A percentile compares a stretch with the other conserved stretches of the same genome.
Conservation (phyloP, 2,113 vertebrate species). For the Aramus guarauna region DNA sequence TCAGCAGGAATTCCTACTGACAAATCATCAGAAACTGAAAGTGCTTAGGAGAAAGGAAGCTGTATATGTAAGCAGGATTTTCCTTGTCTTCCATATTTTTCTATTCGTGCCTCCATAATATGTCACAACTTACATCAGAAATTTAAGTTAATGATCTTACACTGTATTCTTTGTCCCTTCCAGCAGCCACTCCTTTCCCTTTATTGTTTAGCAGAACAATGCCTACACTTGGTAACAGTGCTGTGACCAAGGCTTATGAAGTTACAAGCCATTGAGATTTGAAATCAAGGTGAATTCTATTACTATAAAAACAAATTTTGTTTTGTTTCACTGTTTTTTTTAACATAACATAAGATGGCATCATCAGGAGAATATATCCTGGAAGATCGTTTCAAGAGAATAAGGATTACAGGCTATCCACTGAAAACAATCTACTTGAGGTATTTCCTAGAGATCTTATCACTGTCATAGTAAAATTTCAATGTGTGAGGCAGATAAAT, state of each 20-base stretch:
- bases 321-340: neutral
- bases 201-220: neutral
- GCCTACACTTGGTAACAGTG: neutral
- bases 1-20: neutral
- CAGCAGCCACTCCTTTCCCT: neutral
- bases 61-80: neutral
- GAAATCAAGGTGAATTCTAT: neutral
- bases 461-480: conserved; percentile 26
- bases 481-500: conserved; percentile 47
- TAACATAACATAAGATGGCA: neutral
- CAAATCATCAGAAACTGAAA: neutral
- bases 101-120: neutral
- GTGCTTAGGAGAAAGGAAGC: neutral
- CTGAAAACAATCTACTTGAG: neutral
- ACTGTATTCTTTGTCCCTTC: neutral
- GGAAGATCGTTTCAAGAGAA: neutral
- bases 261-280: neutral
- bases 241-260: neutral
- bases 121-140: neutral
- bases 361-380: neutral
- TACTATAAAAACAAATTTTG: neutral
- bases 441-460: neutral
- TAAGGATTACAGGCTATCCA: neutral
- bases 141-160: neutral
- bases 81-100: neutral